phyloP scores from a whole-genome alignment of 2,797 vertebrate genomes.

The Catostomus latipinnis region DNA sequence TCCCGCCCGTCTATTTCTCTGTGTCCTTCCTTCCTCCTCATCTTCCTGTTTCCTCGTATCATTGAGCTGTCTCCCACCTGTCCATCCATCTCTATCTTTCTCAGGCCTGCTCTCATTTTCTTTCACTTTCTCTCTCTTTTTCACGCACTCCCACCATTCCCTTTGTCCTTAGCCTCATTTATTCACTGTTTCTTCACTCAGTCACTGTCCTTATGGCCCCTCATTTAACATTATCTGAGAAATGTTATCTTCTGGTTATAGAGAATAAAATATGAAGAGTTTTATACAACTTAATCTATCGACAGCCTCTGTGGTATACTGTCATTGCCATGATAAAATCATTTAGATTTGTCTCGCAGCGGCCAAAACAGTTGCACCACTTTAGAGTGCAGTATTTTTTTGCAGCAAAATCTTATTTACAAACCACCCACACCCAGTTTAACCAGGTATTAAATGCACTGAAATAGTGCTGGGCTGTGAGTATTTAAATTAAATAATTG shows the following conservation, averaged over 20 bases:
- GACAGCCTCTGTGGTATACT: no score
- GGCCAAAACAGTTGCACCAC: no score
- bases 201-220: slow-evolving; percentile 7
- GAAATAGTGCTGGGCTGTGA: no score
- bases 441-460: no score
- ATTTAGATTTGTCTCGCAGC: no score
- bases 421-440: no score
- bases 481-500: no score
- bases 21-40: slow-evolving; percentile 42
- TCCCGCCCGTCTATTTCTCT: slow-evolving; percentile 18
- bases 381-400: no score
- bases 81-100: slow-evolving; percentile 21
- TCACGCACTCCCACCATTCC: slow-evolving; percentile 30
- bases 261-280: neutral
- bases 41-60: slow-evolving; percentile 25
- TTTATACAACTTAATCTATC: no score
- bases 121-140: slow-evolving; percentile 24
- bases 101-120: slow-evolving; percentile 13
- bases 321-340: no score
- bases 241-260: slow-evolving; percentile 12
- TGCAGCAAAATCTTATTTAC: no score
- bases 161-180: slow-evolving; percentile 9
- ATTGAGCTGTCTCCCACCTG: slow-evolving; percentile 35
- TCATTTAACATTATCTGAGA: slow-evolving; percentile 14
- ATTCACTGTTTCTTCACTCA: slow-evolving; percentile 13